Base-by-base conservation (phyloP, 1,140 invertebrate genomes). In the Diabrotica virgifera region DNA sequence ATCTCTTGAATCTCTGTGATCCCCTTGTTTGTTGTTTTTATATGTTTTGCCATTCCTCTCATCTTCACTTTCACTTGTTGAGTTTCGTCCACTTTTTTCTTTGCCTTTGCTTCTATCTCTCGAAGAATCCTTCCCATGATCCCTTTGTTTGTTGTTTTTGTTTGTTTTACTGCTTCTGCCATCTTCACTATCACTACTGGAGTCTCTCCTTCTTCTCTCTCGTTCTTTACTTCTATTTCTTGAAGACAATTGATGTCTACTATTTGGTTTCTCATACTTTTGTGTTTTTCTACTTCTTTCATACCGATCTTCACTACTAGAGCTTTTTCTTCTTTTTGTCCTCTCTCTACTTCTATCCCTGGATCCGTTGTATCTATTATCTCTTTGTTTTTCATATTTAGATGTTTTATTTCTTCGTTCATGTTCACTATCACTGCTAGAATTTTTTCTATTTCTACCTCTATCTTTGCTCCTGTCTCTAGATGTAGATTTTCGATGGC, bases 151-250 rank as follows among this genome's bases (percentile, higher is more conserved):
- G 9, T 50, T 12, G n/a, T 9, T 50, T 10, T 12, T 12, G 11
- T 9, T 11, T 52, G 8, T 52, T 12, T 52, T 6, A 5, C 51
- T 11, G 10, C 14, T 52, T 52, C 5, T 4, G 51, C 11, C 4
- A 8, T 8, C 8, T 52, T 52, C 51, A 24, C 24, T 24, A 24
- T 24, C 24, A 24, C 24, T 24, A 24, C 24, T 64, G 12, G 52
- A n/a, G 6, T 50, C 14, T 13, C 46, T 12, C 37, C 46, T 59
- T 62, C 50, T 51, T 57, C 52, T 40, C 12, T 52, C 24, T 52
- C 14, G 61, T 62, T 64, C 53, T 52, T 52, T 36, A 13, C 37
- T 55, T 64, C 61, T 71, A 7, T 62, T 67, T 14, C 57, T 72
- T 14, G 53, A 63, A 36, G 57, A 24, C 24, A 51, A 35, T 56